These are phyloP conservation scores for Boloria euphrosyne DNA, from an alignment of 2,888 invertebrate genomes.

Conservation along the genomic window DNA sequence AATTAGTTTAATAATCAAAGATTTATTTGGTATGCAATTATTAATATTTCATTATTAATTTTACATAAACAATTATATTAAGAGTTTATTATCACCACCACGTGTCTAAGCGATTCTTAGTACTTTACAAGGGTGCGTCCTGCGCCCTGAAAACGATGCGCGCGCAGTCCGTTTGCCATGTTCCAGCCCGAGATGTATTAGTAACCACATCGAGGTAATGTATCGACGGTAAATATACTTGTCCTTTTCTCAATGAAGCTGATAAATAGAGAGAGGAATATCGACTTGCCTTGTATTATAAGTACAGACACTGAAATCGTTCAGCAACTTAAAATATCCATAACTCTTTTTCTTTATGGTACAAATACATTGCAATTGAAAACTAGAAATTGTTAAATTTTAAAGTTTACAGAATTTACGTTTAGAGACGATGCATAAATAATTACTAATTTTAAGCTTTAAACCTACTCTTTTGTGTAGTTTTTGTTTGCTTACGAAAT, in stretches of 20 bases:
- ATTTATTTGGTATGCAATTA: background rate
- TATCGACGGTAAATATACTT: conserved; percentile 31
- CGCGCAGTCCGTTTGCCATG: conserved; percentile 66
- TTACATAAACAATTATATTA: background rate
- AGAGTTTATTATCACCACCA: conserved; percentile 8
- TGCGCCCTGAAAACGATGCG: conserved; percentile 77
- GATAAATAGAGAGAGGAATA: conserved; percentile 22
- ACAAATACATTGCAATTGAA: too few relatives aligned
- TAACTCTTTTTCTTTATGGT: too few relatives aligned
- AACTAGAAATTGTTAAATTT: too few relatives aligned
- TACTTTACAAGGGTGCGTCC: conserved; percentile 63
- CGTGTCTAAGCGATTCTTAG: conserved; percentile 64
- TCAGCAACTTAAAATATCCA: too few relatives aligned
- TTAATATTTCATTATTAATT: background rate
- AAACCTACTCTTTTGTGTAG: too few relatives aligned
- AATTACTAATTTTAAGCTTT: too few relatives aligned
- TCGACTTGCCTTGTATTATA: conserved; percentile 12
- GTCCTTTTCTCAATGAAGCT: conserved; percentile 23
- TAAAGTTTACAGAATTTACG: too few relatives aligned
- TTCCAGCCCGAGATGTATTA: conserved; percentile 56
- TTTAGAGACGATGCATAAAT: too few relatives aligned
- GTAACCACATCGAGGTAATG: conserved; percentile 37
- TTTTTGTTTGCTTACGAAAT: background rate
- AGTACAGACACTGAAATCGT: conserved; percentile 1
- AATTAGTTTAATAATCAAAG: background rate